Evolutionary conservation across 2,113 vertebrate genomes (phyloP), one percentile per base, ranked within the genome.

Genomic region (Neotragus pygmaeus): DNA sequence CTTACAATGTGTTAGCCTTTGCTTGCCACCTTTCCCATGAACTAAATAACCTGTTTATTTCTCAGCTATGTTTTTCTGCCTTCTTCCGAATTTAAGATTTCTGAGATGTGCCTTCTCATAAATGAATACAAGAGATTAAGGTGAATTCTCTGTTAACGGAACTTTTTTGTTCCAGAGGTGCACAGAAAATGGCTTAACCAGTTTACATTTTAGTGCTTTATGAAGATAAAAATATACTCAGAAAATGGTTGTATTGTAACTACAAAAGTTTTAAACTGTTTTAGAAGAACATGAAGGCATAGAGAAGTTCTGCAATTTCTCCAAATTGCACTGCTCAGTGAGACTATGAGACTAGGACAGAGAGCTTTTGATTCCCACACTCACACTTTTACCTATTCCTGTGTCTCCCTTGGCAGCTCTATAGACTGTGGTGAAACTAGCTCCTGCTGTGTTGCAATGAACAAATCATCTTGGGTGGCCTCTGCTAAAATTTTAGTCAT

Each of bases 21-120:
- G 39, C 81, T 82, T 55, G 43, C 25, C 16, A 1, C 30, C 77
- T 93, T 93, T 60, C 21, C n/a, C 11, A 21, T n/a, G 77, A 85
- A 16, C 43, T 80, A 92, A 96, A 92, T 80, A 55, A 57, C 7
- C 21, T 13, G 7, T 17, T 94, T 36, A 21, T 88, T 14, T 92
- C 86, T 70, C 62, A 64, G 36, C 15, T 95, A 0, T n/a, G 27
- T 49, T 88, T 90, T 75, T 36, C 64, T 70, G 64, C 51, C n/a
- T 83, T 94, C 55, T 83, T 96, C n/a, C n/a, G 47, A 81, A 49
- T 90, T 93, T 57, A 84, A 84, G 19, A 5, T 90, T 97, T 94
- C 53, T 80, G 94, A 96, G 45, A 86, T 92, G 7, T 53, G 47
- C 66, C 39, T 86, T 62, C 16, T 39, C 81, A 58, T 5, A 75